These are phyloP conservation scores for Sternarchorhynchus goeldii DNA, from an alignment of 2,797 vertebrate genomes.

Conservation along the genomic window DNA sequence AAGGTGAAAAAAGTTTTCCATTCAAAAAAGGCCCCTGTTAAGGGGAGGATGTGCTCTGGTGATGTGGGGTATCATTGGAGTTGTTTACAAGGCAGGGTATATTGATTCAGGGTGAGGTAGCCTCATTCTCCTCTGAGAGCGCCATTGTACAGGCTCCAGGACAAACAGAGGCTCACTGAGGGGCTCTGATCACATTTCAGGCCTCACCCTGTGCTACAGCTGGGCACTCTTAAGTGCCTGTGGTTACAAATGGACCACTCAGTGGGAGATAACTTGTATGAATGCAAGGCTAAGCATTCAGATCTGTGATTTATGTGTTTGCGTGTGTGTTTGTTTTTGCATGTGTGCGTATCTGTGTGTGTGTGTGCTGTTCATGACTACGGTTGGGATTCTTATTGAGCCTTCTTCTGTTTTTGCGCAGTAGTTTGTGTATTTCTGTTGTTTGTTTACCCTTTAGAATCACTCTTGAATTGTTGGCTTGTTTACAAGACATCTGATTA, in stretches of 20 bases:
- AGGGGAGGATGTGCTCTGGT: slow-evolving; percentile 21
- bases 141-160: slow-evolving; percentile 50
- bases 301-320: slow-evolving; percentile 43
- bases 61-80: slow-evolving; percentile 49
- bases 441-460: slow-evolving; percentile 35
- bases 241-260: slow-evolving; percentile 52
- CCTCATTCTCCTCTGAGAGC: slow-evolving; percentile 50
- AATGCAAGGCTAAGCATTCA: slow-evolving; percentile 43
- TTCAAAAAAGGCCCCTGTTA: slow-evolving; percentile 21
- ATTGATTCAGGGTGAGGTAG: slow-evolving; percentile 57
- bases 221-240: slow-evolving; percentile 48
- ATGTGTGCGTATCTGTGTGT: slow-evolving; percentile 7
- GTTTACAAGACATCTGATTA: slow-evolving; percentile 36
- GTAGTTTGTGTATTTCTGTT: slow-evolving; percentile 27
- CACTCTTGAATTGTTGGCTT: slow-evolving; percentile 38
- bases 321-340: slow-evolving; percentile 30
- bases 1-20: slow-evolving; percentile 16
- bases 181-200: slow-evolving; percentile 55
- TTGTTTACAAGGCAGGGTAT: slow-evolving; percentile 56
- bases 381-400: slow-evolving; percentile 16
- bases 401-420: slow-evolving; percentile 28
- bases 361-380: slow-evolving; percentile 20
- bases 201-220: slow-evolving; percentile 47
- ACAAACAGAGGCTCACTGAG: slow-evolving; percentile 52
- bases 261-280: slow-evolving; percentile 35